Evolutionary conservation across 2,113 vertebrate genomes (phyloP).

Genomic region (Tychaedon coryphoeus): DNA sequence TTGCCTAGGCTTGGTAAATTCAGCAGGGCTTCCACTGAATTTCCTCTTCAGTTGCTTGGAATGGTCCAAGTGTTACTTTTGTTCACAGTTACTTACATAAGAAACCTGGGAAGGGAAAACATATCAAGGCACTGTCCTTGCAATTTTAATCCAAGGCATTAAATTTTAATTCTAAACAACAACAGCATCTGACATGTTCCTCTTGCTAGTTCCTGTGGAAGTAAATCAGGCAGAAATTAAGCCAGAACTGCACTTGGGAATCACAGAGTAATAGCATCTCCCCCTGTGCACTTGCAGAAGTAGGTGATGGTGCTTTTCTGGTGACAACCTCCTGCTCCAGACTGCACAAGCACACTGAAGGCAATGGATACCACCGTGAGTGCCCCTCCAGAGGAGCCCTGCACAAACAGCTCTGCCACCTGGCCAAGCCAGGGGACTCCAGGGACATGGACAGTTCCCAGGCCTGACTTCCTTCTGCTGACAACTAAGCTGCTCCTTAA

Average conservation of each 20-base stretch:
- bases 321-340: neutral
- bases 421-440: neutral
- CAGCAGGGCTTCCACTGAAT: neutral
- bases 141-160: neutral
- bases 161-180: neutral
- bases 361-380: rapidly evolving
- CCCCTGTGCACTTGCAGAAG: neutral
- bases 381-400: neutral
- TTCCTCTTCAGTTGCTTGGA: conserved; percentile 2
- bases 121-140: neutral
- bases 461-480: neutral
- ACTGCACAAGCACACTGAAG: rapidly evolving
- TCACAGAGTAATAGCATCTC: neutral
- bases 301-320: neutral
- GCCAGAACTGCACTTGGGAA: neutral
- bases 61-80: neutral
- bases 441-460: neutral
- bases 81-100: neutral
- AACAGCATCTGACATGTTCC: neutral
- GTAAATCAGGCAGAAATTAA: neutral
- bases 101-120: neutral
- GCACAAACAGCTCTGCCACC: neutral
- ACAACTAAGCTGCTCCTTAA: neutral
- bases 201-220: neutral
- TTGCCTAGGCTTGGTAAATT: conserved; percentile 24